Base-by-base conservation (phyloP, 1,140 invertebrate genomes). In the Drosophila chauvacae region DNA sequence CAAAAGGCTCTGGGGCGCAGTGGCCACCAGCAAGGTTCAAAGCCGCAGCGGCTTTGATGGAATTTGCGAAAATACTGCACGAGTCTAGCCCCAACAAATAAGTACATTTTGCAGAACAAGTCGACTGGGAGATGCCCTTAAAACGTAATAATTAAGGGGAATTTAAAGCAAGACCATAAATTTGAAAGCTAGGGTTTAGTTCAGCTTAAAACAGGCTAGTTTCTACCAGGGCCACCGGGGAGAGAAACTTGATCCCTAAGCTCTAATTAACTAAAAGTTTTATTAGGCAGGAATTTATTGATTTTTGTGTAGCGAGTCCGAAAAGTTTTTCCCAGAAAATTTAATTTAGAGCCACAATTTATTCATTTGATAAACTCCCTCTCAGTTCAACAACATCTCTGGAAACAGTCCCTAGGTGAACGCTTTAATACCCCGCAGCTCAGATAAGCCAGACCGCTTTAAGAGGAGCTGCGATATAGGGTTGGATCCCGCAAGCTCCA, bases 11-110 rank as follows among this genome's bases (percentile, higher is more conserved):
- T 56, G 80, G 66, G 57, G 47, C 48, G 59, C 74, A 48, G 58
- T 48, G 75, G 61, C 37, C 51, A 77, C 30, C 55, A 42, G 48
- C 63, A 45, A 62, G 50, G 70, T 70, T 48, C 66, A 51, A 55
- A 71, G 64, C 61, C 64, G 60, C 68, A 62, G 42, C 60, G 53
- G 66, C 76, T 79, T 76, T 83, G 71, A 82, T 62, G 71, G 83
- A 80, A 86, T 86, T 87, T 87, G 35, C 41, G 60, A 69, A 73
- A 73, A 66, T 42, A 58, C 55, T 61, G 9, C 51, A 66, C 69
- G 23, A 39, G 47, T 45, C 42, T 48, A 41, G 51, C 18, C 45
- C 44, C 63, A 53, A 53, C 33, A 74, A 61, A 47, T 72, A 53
- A 39, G 20, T 45, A 23, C 3, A 20, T 13, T 18, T n/a, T 14